A percentile compares a stretch with the other conserved stretches of the same genome.
Evolutionary conservation across 2,113 vertebrate species (phyloP).

Genomic region (Lagopus leucura): DNA sequence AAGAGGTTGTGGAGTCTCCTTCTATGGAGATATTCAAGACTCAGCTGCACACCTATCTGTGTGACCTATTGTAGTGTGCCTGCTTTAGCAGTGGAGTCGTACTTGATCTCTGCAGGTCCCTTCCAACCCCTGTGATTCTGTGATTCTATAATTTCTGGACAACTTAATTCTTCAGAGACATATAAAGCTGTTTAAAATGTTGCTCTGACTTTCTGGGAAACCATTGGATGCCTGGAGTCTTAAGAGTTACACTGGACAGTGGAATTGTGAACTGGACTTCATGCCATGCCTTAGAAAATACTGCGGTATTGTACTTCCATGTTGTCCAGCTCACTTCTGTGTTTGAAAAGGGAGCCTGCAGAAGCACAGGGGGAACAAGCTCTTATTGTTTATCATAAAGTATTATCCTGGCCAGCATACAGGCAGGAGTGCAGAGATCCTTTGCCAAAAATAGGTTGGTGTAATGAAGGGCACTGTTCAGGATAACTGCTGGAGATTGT

Average conservation of each 20-base stretch:
- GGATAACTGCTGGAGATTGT: not conserved
- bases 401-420: not conserved
- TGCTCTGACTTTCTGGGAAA: not conserved
- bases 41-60: no score
- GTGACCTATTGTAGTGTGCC: no score
- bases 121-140: no score
- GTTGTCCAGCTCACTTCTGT: not conserved
- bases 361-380: not conserved
- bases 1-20: no score
- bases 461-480: not conserved
- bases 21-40: no score
- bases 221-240: not conserved
- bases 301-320: not conserved
- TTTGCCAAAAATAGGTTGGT: not conserved
- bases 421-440: not conserved
- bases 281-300: not conserved
- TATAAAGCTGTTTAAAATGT: not conserved
- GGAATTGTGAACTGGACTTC: not conserved
- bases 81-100: no score
- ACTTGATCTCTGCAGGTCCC: no score
- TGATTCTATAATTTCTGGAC: not conserved
- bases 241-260: rapidly evolving
- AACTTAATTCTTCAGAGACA: not conserved
- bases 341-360: not conserved
- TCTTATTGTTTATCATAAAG: not conserved